Base-by-base conservation (phyloP, 1,140 invertebrate species). In the Sarcophaga peregrina region DNA sequence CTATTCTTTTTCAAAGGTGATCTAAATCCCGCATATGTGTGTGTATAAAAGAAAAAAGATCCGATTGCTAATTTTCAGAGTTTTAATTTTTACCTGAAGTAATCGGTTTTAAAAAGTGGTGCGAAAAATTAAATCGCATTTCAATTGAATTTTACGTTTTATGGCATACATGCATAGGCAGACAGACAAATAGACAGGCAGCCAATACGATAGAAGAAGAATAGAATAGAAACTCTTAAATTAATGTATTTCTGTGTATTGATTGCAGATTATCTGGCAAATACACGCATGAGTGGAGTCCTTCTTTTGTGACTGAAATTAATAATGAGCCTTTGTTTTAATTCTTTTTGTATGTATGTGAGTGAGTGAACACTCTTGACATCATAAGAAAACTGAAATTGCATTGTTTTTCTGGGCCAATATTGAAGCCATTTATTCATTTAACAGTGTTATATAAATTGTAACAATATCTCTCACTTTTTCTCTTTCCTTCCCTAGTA, bases 121-220 rank as follows among this genome's bases (percentile, higher is more conserved):
- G 62, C 62, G 62, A 68, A 68, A 68, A 68, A 68, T 68, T 68
- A 68, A 68, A 68, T 68, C 62, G n/a, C 62, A 68, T 68, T 68
- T 68, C 62, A 68, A 68, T 68, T 68, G 62, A 68, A 68, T 68
- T 68, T 68, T 20, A 5, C 20, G 6, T 25, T 9, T 20, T 8
- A 68, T 68, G 62, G 20, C 62, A 68, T n/a, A 58, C 17, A 68
- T 25, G 20, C 62, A 68, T 58, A 10, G 5, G 6, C 8, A 68
- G 20, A 20, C 15, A 62, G n/a, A 37, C 8, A 68, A 20, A 20
- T 5, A 62, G n/a, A 37, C 11, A 62, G n/a, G 15, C 54, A 62
- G n/a, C 11, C 6, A 7, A 7, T 7, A n/a, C n/a, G 1, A 62
- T 15, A 15, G 54, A n/a, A 15, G 15, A 15, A 15, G 54, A 8